Evolutionary conservation across 1,140 invertebrate species (phyloP), one percentile per base, ranked within the genome.

Genomic region (Grapholita molesta): DNA sequence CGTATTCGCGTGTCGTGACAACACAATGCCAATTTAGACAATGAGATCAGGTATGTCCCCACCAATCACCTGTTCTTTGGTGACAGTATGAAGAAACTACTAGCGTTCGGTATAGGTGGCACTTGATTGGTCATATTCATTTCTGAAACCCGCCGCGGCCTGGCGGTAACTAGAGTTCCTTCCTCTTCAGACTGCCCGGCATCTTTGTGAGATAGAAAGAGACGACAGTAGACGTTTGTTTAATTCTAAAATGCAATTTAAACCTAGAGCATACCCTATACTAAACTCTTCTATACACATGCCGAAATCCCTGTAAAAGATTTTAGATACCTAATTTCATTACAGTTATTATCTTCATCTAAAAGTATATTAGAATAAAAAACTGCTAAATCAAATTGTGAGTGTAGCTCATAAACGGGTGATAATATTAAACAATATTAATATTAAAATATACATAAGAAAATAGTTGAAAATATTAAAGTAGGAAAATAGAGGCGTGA

Each of bases 71-170:
- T 97, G 94, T 99, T 99, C 30, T 95, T 98, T 86, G 95, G 96
- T 77, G 96, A 97, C 92, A 99, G 98, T 89, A 99, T 93, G 94
- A 99, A 99, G 93, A 99, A 98, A 78, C 98, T 97, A 86, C 96
- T 96, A 84, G 96, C 96, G 85, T 96, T 95, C 74, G 99, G 99
- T 90, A 99, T 99, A 67, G 98, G 98, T 91, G 97, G 95, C 86
- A 95, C 96, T 93, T 98, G 96, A 73, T 95, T 97, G 38, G 95
- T 94, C 80, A 95, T 95, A 92, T 96, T 97, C 81, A 97, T 94
- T 92, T 99, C 97, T 28, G 98, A 99, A 93, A 98, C 95, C 80
- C 98, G 94, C 77, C 98, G 93, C 53, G 98, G 98, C 78, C 97
- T 94, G 80, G 94, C 96, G 68, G 95, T 95, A 73, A 94, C 94